Evolutionary conservation across 2,888 invertebrate species (phyloP).

Genomic region (Scrobipalpa atriplicella): DNA sequence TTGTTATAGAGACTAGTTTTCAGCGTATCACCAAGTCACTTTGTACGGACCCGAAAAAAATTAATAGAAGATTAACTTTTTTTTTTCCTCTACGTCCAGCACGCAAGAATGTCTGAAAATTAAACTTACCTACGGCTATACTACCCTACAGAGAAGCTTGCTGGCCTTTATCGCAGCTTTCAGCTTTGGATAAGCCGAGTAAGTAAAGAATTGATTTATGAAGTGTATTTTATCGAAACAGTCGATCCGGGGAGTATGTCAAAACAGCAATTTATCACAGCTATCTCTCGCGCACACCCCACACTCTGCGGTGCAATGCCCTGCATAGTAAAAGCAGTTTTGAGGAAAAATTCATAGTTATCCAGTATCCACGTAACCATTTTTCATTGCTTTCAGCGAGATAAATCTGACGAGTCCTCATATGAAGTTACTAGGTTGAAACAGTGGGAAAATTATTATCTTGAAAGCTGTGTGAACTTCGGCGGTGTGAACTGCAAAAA

Average conservation of each 20-base stretch:
- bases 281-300: slow-evolving; percentile 64
- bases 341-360: slow-evolving; percentile 27
- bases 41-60: too few relatives aligned
- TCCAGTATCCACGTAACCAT: slow-evolving; percentile 32
- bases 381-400: slow-evolving; percentile 10
- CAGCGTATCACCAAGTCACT: too few relatives aligned
- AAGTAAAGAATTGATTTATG: slow-evolving; percentile 47
- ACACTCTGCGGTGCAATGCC: slow-evolving; percentile 48
- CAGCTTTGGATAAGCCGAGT: slow-evolving; percentile 19
- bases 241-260: slow-evolving; percentile 63
- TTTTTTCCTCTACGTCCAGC: too few relatives aligned
- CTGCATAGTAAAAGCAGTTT: slow-evolving; percentile 32
- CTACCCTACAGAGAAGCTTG: background rate
- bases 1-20: too few relatives aligned
- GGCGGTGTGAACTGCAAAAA: background rate
- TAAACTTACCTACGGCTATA: background rate
- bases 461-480: slow-evolving; percentile 4
- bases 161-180: slow-evolving; percentile 6
- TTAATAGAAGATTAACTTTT: too few relatives aligned
- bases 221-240: slow-evolving; percentile 61
- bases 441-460: slow-evolving; percentile 37
- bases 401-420: slow-evolving; percentile 2
- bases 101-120: background rate
- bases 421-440: slow-evolving; percentile 29
- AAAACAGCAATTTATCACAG: slow-evolving; percentile 70